Conservation (phyloP, 2,888 invertebrate species). For the Schizotus pectinicornis region DNA sequence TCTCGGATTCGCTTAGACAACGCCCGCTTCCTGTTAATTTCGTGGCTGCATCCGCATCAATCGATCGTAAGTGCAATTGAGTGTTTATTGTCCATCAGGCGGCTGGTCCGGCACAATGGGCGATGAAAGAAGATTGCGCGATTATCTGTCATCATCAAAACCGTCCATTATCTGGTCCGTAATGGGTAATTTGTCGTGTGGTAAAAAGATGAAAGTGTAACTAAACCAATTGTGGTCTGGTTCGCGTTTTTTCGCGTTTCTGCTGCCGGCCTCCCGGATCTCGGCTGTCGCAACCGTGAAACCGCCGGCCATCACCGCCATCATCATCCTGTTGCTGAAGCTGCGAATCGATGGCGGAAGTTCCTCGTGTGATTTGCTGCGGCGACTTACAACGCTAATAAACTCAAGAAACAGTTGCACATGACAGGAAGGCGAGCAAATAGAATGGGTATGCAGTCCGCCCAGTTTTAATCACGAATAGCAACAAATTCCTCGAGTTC, state of each 20-base stretch:
- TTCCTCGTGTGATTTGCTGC: slow-evolving; percentile 38
- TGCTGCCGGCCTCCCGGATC: background rate
- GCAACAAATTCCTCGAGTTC: slow-evolving; percentile 51
- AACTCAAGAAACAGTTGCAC: slow-evolving; percentile 50
- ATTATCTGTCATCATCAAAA: background rate
- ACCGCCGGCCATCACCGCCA: too few species aligned
- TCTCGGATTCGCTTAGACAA: too few species aligned
- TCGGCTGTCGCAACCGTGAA: background rate
- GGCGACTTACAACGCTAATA: slow-evolving; percentile 44
- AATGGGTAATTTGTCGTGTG: slow-evolving; percentile 23
- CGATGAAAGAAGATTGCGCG: too few species aligned
- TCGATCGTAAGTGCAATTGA: too few species aligned
- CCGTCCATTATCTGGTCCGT: slow-evolving; percentile 14
- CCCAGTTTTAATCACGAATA: slow-evolving; percentile 55
- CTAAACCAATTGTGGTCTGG: slow-evolving; percentile 1
- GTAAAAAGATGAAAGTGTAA: slow-evolving; percentile 25
- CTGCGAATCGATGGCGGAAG: slow-evolving; percentile 37
- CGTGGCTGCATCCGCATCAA: too few species aligned
- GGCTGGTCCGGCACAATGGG: too few species aligned
- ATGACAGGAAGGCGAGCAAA: slow-evolving; percentile 50
- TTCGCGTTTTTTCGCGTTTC: background rate
- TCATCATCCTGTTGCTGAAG: background rate
- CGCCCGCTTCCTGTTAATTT: too few species aligned
- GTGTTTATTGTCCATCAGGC: too few species aligned
- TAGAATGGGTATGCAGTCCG: slow-evolving; percentile 50